Evolutionary conservation across 2,888 invertebrate species (phyloP), one percentile per base, ranked within the genome.

Genomic region (Laothoe populi): DNA sequence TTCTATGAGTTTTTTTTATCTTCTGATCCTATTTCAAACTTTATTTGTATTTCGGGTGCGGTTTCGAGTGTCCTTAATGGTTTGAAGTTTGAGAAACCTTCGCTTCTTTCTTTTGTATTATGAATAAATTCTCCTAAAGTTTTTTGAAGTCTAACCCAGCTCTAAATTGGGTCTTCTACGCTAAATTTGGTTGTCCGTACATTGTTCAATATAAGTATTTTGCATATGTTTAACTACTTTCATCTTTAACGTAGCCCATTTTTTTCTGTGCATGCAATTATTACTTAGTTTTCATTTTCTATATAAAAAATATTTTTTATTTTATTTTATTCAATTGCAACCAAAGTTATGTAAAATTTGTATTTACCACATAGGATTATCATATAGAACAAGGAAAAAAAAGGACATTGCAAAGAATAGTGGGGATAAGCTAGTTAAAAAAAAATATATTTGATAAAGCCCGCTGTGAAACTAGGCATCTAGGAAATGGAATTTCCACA

Each of bases 21-120:
- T 46, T 57, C 63, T 60, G 62, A 65, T 71, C 58, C 65, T 62
- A 70, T 70, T 68, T 63, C 35, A 69, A 71, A 71, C 69, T 71
- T 72, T 70, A 68, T 65, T 65, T 70, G 66, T 69, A 69, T 66
- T 65, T 64, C 61, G 38, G 60, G 46, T 59, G 66, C 62, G 67
- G 65, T 61, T 66, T 64, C 44, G 61, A 63, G 65, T 66, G 57
- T 67, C 68, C 62, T 65, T 65, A 66, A 64, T 60, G 62, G 61
- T 63, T 67, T n/a, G 48, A 67, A 68, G 62, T 67, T 68, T 64
- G 44, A 16, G 44, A 65, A 68, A 62, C 61, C 68, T 64, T 69
- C 53, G 10, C 2, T 19, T 35, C 19, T 35, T 19, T 19, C 31
- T 35, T 53, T 35, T 53, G 31, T 19, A 53, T 35, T 48, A 48